phyloP scores from a whole-genome alignment of 2,113 vertebrate species.

The Lampris megalopsis region DNA sequence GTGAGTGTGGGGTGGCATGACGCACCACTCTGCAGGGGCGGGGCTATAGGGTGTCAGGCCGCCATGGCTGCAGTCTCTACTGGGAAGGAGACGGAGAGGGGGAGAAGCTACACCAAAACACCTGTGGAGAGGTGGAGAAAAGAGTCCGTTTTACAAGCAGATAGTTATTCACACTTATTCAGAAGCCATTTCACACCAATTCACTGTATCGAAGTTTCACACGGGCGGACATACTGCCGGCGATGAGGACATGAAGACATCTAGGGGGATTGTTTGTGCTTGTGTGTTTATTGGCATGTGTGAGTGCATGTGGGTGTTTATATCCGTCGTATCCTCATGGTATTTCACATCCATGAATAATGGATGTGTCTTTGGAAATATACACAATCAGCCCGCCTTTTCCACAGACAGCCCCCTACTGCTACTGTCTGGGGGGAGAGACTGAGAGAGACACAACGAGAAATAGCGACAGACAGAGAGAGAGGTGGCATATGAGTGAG shows the following conservation, averaged over 20 bases:
- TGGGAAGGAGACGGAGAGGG: conserved; percentile 35
- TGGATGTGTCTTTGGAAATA: conserved; percentile 60
- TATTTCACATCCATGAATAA: conserved; percentile 58
- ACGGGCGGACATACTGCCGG: neutral
- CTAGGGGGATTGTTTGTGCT: neutral
- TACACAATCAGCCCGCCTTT: conserved; percentile 59
- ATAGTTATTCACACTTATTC: neutral
- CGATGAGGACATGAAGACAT: neutral
- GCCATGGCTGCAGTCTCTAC: conserved; percentile 72
- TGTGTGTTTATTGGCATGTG: conserved; percentile 1
- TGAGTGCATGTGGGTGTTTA: neutral
- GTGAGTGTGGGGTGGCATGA: conserved; percentile 71
- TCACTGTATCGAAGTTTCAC: neutral
- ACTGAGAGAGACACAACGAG: conserved; percentile 9
- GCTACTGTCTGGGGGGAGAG: conserved; percentile 54
- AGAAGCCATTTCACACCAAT: neutral
- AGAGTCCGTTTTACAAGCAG: conserved; percentile 8
- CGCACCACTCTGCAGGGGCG: conserved; percentile 57
- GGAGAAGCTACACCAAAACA: conserved; percentile 15
- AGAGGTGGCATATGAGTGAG: neutral
- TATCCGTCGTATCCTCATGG: conserved; percentile 28
- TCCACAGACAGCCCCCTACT: conserved; percentile 61
- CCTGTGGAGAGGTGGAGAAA: conserved; percentile 43
- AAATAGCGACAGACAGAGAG: conserved; percentile 11
- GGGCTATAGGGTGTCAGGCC: conserved; percentile 65